A percentile compares a stretch with the other conserved stretches of the same genome.
Evolutionary conservation across 2,888 invertebrate genomes (phyloP).

Genomic region (Zeuzera pyrina): DNA sequence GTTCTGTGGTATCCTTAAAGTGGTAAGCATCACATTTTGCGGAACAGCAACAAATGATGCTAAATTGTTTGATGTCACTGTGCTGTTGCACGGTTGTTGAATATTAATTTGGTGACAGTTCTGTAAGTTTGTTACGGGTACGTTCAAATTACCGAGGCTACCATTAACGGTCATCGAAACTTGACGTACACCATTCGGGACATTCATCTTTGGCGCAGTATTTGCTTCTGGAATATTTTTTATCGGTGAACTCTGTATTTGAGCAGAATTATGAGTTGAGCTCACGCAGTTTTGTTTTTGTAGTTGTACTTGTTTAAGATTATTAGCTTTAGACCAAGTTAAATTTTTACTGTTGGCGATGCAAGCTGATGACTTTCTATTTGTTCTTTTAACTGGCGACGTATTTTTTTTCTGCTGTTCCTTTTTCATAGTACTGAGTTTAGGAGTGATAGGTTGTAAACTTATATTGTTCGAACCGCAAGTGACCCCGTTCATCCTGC

Average conservation of each 20-base stretch:
- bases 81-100: constrained; percentile 50
- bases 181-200: constrained; percentile 56
- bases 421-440: constrained; percentile 38
- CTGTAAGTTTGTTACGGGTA: constrained; percentile 52
- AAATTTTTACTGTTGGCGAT: constrained; percentile 64
- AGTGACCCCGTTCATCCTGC: constrained; percentile 62
- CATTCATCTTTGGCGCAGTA: constrained; percentile 51
- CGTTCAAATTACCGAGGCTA: constrained; percentile 46
- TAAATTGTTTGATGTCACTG: constrained; percentile 50
- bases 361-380: constrained; percentile 61
- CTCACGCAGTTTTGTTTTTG: constrained; percentile 59
- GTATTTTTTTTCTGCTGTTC: constrained; percentile 37
- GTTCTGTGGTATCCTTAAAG: constrained; percentile 71
- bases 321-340: constrained; percentile 65
- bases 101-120: constrained; percentile 62
- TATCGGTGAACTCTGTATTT: constrained; percentile 24
- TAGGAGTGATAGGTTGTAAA: constrained; percentile 38
- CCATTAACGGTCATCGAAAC: constrained; percentile 54
- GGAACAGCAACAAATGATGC: constrained; percentile 64
- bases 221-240: constrained; percentile 34
- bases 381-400: constrained; percentile 44
- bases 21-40: constrained; percentile 71
- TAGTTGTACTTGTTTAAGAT: constrained; percentile 57
- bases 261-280: constrained; percentile 21
- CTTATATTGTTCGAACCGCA: constrained; percentile 61